A percentile compares a stretch with the other conserved stretches of the same genome.
Conservation (phyloP, 1,140 invertebrate species). For the Lanistes nyassanus region DNA sequence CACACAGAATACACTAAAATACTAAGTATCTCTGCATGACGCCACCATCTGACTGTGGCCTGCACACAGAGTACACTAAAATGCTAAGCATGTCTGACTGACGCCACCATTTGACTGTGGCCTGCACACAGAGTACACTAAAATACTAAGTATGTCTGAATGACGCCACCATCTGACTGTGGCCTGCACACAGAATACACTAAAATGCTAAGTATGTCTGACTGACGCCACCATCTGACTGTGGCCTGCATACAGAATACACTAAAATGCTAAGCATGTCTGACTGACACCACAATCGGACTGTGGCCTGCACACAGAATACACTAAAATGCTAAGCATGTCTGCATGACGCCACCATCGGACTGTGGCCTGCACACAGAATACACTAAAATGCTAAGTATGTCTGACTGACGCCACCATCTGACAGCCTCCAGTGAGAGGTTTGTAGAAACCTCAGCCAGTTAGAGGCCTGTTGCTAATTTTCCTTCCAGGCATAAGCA, state of each 20-base stretch:
- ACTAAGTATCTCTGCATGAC: not conserved
- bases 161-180: not conserved
- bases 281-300: not conserved
- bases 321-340: not conserved
- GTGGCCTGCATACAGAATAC: conserved; percentile 7
- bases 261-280: not conserved
- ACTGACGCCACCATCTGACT: not conserved
- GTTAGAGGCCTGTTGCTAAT: no score
- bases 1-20: not conserved
- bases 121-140: not conserved
- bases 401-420: no score
- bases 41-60: not conserved
- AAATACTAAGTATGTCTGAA: not conserved
- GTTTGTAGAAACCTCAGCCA: no score
- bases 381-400: not conserved
- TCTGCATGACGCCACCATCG: not conserved
- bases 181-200: no score
- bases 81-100: not conserved
- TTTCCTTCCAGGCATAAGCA: no score
- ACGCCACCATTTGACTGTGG: no score
- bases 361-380: not conserved
- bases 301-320: no score
- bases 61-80: not conserved
- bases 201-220: not conserved
- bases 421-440: no score